phyloP scores from a whole-genome alignment of 1,140 invertebrate species.

The Megalonaias nervosa region DNA sequence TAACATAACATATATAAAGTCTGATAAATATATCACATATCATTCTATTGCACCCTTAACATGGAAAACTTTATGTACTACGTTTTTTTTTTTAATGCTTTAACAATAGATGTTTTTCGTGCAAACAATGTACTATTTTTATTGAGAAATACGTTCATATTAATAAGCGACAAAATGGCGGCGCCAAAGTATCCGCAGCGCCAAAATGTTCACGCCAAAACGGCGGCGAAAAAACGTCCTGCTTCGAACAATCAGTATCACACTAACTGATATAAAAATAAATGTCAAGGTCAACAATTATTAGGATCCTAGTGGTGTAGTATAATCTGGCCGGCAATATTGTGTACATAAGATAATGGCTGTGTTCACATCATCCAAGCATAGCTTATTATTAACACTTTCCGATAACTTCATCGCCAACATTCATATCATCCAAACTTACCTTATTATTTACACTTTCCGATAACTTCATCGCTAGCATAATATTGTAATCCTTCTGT shows the following conservation, averaged over 20 bases:
- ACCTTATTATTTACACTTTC: conserved; percentile 39
- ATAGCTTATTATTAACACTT: conserved; percentile 36
- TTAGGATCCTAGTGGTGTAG: neutral
- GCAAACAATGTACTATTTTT: too few relatives aligned
- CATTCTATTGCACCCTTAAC: too few relatives aligned
- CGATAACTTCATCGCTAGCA: conserved; percentile 51
- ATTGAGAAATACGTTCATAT: too few relatives aligned
- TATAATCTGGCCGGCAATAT: neutral
- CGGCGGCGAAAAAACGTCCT: too few relatives aligned
- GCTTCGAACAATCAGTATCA: neutral
- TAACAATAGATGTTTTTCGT: too few relatives aligned
- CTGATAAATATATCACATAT: too few relatives aligned
- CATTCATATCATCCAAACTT: conserved; percentile 29
- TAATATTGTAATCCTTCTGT: conserved; percentile 48
- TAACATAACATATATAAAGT: too few relatives aligned
- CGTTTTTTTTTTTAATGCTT: too few relatives aligned
- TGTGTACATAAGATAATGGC: neutral
- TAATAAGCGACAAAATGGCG: too few relatives aligned
- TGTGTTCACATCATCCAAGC: neutral
- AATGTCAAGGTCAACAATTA: neutral
- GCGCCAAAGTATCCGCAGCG: too few relatives aligned
- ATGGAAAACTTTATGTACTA: too few relatives aligned
- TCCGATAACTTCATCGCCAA: conserved; percentile 48
- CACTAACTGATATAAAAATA: neutral
- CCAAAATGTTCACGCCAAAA: too few relatives aligned